A percentile compares a stretch with the other conserved stretches of the same genome.
Evolutionary conservation across 2,797 vertebrate species (phyloP).

Genomic region (Ptychobarbus kaznakovi): DNA sequence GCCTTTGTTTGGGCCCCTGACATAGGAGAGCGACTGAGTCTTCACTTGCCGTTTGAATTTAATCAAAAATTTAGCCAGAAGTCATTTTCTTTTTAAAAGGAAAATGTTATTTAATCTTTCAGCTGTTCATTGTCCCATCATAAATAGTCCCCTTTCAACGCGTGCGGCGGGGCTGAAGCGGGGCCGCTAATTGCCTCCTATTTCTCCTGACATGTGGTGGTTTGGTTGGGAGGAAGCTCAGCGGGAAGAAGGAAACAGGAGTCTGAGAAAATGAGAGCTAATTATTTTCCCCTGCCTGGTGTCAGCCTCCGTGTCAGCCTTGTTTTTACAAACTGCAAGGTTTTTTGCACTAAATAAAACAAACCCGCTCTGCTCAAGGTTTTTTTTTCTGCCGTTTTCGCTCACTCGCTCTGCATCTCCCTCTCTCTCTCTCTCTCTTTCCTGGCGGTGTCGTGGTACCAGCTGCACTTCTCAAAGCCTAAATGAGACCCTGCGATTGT

Average conservation of each 20-base stretch:
- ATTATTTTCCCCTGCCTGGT: slow-evolving; percentile 99
- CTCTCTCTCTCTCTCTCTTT: slow-evolving; percentile 72
- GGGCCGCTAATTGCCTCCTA: slow-evolving; percentile 99
- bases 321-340: slow-evolving; percentile 99
- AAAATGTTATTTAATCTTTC: slow-evolving; percentile 99
- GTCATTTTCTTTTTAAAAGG: slow-evolving; percentile 99
- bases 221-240: slow-evolving; percentile 99
- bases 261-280: slow-evolving; percentile 99
- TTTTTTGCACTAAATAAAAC: slow-evolving; percentile 99
- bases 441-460: slow-evolving; percentile 99
- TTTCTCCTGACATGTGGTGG: slow-evolving; percentile 99
- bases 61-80: slow-evolving; percentile 99
- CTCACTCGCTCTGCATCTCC: slow-evolving; percentile 61
- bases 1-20: slow-evolving; percentile 87
- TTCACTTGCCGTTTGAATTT: slow-evolving; percentile 99
- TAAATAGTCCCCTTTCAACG: slow-evolving; percentile 99
- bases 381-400: slow-evolving; percentile 75
- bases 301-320: slow-evolving; percentile 99
- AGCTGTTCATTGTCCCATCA: slow-evolving; percentile 99
- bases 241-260: slow-evolving; percentile 99
- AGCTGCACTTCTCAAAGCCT: slow-evolving; percentile 99
- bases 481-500: slow-evolving; percentile 99
- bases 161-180: slow-evolving; percentile 99
- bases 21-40: slow-evolving; percentile 91
- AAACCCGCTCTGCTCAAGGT: slow-evolving; percentile 93